Percentiles rank a stretch among this genome's conserved stretches.
Evolutionary conservation across 1,140 invertebrate species (phyloP).

Genomic region (Drosophila punjabiensis): DNA sequence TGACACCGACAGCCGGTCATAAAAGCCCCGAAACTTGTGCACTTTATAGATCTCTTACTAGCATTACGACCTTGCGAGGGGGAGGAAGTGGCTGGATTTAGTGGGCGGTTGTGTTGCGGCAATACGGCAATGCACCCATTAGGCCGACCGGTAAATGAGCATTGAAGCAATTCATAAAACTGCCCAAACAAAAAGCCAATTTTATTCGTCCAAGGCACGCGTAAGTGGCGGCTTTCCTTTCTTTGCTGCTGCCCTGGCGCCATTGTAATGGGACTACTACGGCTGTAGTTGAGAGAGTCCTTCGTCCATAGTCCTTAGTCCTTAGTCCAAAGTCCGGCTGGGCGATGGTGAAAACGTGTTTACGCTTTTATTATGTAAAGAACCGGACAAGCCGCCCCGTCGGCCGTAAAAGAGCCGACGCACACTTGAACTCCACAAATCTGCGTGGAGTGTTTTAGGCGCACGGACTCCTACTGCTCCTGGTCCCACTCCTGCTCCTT

Average conservation of each 20-base stretch:
- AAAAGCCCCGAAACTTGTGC: conserved; percentile 50
- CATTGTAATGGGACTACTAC: conserved; percentile 56
- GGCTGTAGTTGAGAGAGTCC: conserved; percentile 6
- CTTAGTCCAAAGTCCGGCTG: conserved; percentile 24
- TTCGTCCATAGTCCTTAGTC: conserved; percentile 1
- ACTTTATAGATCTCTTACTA: conserved; percentile 61
- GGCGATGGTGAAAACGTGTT: conserved; percentile 80
- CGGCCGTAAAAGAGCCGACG: conserved; percentile 40
- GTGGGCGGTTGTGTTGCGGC: conserved; percentile 17
- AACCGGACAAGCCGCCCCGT: conserved; percentile 47
- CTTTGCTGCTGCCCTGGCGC: conserved; percentile 54
- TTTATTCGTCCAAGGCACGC: conserved; percentile 68
- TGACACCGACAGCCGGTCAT: conserved; percentile 19
- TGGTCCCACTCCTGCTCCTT: not conserved
- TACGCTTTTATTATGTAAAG: conserved; percentile 83
- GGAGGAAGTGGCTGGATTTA: conserved; percentile 23
- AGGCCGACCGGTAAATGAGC: conserved; percentile 78
- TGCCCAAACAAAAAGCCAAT: conserved; percentile 70
- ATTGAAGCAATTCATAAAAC: conserved; percentile 83
- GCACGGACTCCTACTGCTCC: conserved; percentile 1
- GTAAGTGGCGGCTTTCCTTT: conserved; percentile 48
- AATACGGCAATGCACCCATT: conserved; percentile 75
- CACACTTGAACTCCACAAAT: conserved; percentile 55
- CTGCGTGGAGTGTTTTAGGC: conserved; percentile 53
- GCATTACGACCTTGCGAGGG: conserved; percentile 31